phyloP scores from a whole-genome alignment of 2,113 vertebrate species.

The Erythrolamprus reginae region DNA sequence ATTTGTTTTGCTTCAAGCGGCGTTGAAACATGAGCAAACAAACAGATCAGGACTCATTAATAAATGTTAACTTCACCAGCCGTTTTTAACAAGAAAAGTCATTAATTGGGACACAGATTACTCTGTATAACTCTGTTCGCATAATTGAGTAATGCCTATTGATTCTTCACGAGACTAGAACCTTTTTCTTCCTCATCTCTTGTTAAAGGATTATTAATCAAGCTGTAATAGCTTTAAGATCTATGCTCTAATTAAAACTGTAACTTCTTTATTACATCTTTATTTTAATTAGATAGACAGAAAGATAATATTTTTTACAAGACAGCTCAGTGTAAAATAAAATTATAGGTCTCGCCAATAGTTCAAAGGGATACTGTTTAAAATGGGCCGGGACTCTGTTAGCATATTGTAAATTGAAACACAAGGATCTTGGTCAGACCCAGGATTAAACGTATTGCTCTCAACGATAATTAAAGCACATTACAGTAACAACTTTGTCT shows the following conservation, averaged over 20 bases:
- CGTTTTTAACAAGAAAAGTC: conserved; percentile 61
- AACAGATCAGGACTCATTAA: conserved; percentile 54
- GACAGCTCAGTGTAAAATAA: conserved; percentile 61
- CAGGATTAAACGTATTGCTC: conserved; percentile 26
- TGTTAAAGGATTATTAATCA: conserved; percentile 76
- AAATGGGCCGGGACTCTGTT: background rate
- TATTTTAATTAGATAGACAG: conserved; percentile 76
- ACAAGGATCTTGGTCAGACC: conserved; percentile 2
- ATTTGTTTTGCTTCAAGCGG: background rate
- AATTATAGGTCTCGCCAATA: conserved; percentile 62
- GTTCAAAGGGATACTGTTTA: conserved; percentile 43
- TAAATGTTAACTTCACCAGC: conserved; percentile 43
- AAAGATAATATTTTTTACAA: conserved; percentile 76
- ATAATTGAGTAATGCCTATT: conserved; percentile 72
- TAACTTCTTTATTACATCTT: conserved; percentile 75
- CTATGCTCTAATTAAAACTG: conserved; percentile 73
- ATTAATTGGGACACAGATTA: conserved; percentile 61
- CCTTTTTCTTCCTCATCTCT: conserved; percentile 65
- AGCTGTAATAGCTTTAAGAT: conserved; percentile 73
- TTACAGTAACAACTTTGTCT: conserved; percentile 19
- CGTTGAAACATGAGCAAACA: conserved; percentile 26
- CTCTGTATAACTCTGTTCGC: conserved; percentile 64
- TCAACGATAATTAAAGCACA: conserved; percentile 44
- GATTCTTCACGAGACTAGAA: conserved; percentile 69
- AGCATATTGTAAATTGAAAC: conserved; percentile 45